Evolutionary conservation across 2,888 invertebrate species (phyloP).

Genomic region (Himalopsyche japonica): DNA sequence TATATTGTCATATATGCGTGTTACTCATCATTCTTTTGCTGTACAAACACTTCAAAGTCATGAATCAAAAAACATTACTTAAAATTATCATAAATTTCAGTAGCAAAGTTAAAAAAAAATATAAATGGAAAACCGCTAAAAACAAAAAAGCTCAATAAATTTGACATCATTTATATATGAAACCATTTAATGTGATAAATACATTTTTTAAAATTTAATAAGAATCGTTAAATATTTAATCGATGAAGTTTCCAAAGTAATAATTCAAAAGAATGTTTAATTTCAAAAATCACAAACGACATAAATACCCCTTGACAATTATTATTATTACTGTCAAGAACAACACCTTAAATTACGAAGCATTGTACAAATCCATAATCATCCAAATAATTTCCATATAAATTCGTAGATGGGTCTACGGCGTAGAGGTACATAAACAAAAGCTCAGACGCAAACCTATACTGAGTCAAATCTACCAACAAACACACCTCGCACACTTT

Average conservation of each 20-base stretch:
- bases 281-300: neutral
- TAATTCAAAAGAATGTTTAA: neutral
- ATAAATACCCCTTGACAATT: neutral
- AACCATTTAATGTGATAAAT: no score
- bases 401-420: slow-evolving; percentile 1
- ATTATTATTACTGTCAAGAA: neutral
- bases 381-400: neutral
- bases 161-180: no score
- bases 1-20: no score
- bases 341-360: neutral
- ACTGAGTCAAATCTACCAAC: slow-evolving; percentile 3
- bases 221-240: no score
- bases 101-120: no score
- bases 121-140: no score
- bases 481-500: neutral
- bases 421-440: slow-evolving; percentile 18
- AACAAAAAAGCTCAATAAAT: no score
- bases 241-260: neutral
- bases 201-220: no score
- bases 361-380: slow-evolving; percentile 4
- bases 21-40: no score
- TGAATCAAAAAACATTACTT: no score
- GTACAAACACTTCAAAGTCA: no score
- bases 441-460: slow-evolving; percentile 25
- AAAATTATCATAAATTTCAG: no score